These are phyloP conservation scores for Tychaedon coryphoeus DNA, from an alignment of 2,113 vertebrate species.

Conservation along the genomic window DNA sequence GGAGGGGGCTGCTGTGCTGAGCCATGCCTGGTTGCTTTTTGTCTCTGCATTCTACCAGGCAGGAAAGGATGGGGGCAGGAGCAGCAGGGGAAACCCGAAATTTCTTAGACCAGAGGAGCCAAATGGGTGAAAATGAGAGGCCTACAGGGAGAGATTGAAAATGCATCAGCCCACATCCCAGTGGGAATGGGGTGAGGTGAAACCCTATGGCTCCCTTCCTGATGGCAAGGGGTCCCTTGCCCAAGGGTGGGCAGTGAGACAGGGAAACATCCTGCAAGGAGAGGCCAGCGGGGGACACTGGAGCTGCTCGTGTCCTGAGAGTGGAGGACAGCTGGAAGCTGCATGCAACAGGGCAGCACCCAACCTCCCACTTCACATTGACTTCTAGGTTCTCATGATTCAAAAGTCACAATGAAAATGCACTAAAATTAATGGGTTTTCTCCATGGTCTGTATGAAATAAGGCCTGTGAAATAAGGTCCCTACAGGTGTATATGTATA, in stretches of 20 bases:
- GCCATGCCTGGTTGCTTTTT: not conserved
- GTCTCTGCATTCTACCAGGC: not conserved
- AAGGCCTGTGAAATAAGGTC: not conserved
- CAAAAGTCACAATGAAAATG: not conserved
- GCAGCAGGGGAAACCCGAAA: not conserved
- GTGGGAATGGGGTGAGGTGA: not conserved
- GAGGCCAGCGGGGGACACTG: not conserved
- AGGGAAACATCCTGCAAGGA: not conserved
- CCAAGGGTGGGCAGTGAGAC: not conserved
- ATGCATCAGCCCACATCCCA: not conserved
- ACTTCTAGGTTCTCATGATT: not conserved
- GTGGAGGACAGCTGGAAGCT: not conserved
- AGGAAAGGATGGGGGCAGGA: not conserved
- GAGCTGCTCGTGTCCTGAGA: rapidly evolving
- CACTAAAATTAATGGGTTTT: not conserved
- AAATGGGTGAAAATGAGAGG: not conserved
- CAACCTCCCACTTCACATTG: rapidly evolving
- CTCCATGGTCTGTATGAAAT: not conserved
- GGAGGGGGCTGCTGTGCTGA: not conserved
- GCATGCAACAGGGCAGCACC: not conserved
- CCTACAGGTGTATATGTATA: not conserved
- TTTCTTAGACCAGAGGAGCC: not conserved
- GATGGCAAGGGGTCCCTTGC: not conserved
- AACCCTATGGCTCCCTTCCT: not conserved
- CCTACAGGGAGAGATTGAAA: not conserved